Evolutionary conservation across 2,797 vertebrate genomes (phyloP).

Genomic region (Urosaurus nigricauda): DNA sequence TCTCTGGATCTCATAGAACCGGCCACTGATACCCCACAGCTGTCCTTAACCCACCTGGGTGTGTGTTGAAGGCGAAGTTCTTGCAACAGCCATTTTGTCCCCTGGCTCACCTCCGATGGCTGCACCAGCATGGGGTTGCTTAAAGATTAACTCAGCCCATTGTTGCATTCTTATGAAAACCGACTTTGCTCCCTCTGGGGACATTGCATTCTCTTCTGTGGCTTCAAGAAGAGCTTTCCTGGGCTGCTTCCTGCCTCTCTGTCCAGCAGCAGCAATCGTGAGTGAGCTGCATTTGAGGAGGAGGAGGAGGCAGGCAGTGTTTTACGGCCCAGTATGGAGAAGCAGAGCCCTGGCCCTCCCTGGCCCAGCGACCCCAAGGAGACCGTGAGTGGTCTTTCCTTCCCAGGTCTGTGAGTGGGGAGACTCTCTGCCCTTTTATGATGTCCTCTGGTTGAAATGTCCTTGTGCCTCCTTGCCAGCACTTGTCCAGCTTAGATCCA

Average conservation of each 20-base stretch:
- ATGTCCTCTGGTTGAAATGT: not conserved
- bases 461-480: not conserved
- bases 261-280: not conserved
- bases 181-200: slow-evolving; percentile 2
- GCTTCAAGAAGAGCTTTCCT: not conserved
- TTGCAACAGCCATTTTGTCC: not conserved
- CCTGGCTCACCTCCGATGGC: not conserved
- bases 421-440: not conserved
- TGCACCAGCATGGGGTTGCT: not conserved
- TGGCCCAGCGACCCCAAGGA: no score
- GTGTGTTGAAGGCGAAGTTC: not conserved
- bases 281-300: not conserved
- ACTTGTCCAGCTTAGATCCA: not conserved
- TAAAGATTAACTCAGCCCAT: slow-evolving; percentile 37
- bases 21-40: not conserved
- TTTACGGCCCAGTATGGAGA: not conserved
- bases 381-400: no score
- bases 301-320: no score
- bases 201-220: slow-evolving; percentile 3
- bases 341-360: not conserved
- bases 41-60: not conserved
- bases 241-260: no score
- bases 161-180: not conserved
- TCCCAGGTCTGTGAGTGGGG: not conserved
- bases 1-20: not conserved